Base-by-base conservation (phyloP, 1,140 invertebrate genomes). In the Varroa destructor region DNA sequence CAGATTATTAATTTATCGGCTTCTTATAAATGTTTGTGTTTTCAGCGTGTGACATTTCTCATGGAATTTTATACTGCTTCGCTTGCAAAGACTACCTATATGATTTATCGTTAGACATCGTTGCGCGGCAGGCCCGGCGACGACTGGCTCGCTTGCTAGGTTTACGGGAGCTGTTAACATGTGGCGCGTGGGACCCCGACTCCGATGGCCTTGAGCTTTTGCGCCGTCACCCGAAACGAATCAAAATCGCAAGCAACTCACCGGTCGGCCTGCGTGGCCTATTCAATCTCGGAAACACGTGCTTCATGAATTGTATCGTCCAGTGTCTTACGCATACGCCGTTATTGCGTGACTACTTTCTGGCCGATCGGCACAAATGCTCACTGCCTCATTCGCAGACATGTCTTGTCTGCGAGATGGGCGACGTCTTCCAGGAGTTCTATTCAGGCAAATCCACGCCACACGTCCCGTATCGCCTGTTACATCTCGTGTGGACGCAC, bases 281-380 rank as follows among this genome's bases (percentile, higher is more conserved):
- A 40, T 87, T 97, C 74, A 99, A 99, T 82, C 82, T 98, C 75
- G 94, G 95, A n/a, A 92, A 93, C 74, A 97, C 96, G 0, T 99
- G 95, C 81, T 98, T 97, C 79, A 96, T 98, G 91, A 98, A 96
- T 80, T 94, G 91, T 78, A 95, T 97, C 77, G 87, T 97, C 6
- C 95, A 98, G 83, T 89, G 91, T 1, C 79, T 99, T 72, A 92
- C 92, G 61, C 94, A 98, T 78, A 97, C 93, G 5, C 93, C 94
- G 0, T 80, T 97, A 36, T 81, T 99, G 71, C 81, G 94, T 74
- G 93, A 98, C 79, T 98, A 94, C 81, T 97, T 98, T 78, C 84
- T 98, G 74, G 87, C 90, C 56, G 93, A 97, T 80, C 86, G 87
- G 75, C 94, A 97, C 79, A 85, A 87, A 76, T 93, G 91, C 79